phyloP scores from a whole-genome alignment of 2,113 vertebrate genomes.

The Corydoras maculifer region DNA sequence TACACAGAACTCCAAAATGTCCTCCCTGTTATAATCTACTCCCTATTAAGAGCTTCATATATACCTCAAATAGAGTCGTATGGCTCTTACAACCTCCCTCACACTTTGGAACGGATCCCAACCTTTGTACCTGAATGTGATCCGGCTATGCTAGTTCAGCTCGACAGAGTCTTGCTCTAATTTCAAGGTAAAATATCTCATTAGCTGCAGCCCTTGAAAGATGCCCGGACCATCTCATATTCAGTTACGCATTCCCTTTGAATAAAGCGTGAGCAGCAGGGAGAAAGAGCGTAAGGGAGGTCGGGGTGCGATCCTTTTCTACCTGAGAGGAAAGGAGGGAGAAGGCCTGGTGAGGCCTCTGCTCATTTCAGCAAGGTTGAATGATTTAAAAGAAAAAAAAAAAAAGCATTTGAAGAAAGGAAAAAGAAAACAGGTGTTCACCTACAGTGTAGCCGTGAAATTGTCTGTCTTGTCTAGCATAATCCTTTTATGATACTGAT shows the following conservation, averaged over 20 bases:
- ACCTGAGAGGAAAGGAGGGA: slow-evolving; percentile 39
- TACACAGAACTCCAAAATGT: slow-evolving; percentile 49
- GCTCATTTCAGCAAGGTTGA: slow-evolving; percentile 57
- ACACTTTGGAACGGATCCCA: slow-evolving; percentile 46
- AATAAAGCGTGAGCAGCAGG: slow-evolving; percentile 58
- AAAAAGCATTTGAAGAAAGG: background rate
- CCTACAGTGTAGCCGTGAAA: background rate
- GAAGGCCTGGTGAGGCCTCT: slow-evolving; percentile 56
- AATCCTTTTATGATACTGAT: too few species aligned
- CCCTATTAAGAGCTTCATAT: slow-evolving; percentile 33
- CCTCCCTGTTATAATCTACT: slow-evolving; percentile 46
- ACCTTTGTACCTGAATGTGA: slow-evolving; percentile 42
- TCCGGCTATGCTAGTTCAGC: slow-evolving; percentile 55
- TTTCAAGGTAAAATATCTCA: slow-evolving; percentile 73
- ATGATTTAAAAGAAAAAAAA: slow-evolving; percentile 53
- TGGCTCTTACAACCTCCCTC: slow-evolving; percentile 43
- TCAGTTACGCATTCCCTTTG: slow-evolving; percentile 73
- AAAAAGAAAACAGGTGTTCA: background rate
- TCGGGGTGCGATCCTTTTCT: slow-evolving; percentile 37
- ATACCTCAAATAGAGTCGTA: slow-evolving; percentile 46
- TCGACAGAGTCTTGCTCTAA: slow-evolving; percentile 56
- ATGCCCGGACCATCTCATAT: slow-evolving; percentile 64
- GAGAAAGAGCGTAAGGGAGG: slow-evolving; percentile 34
- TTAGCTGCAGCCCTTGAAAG: slow-evolving; percentile 68
- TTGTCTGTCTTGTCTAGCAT: background rate